Percentiles rank a stretch among this genome's conserved stretches.
Evolutionary conservation across 2,113 vertebrate genomes (phyloP).

Genomic region (Daphoenositta chrysoptera): DNA sequence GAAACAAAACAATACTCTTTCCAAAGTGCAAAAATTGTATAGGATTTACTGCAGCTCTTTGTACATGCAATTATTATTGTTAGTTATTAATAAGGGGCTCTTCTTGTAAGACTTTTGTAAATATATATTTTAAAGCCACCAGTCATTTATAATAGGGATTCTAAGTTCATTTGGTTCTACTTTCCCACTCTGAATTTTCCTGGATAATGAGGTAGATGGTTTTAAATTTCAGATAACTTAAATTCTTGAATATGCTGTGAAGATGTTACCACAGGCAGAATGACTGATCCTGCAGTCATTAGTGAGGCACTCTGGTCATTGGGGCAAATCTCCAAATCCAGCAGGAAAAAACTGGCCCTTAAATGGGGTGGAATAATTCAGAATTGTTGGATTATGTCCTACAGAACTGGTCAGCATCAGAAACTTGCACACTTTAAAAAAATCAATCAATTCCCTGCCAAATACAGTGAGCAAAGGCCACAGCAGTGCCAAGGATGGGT

Average conservation of each 20-base stretch:
- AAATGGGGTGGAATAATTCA: not conserved
- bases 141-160: not conserved
- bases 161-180: not conserved
- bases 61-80: not conserved
- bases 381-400: not conserved
- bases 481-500: not conserved
- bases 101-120: not conserved
- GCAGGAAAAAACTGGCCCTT: not conserved
- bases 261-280: not conserved
- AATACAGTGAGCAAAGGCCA: not conserved
- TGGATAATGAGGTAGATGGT: not conserved
- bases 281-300: not conserved
- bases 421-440: not conserved
- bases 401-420: not conserved
- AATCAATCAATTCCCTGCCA: not conserved
- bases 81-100: not conserved
- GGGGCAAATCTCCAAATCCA: not conserved
- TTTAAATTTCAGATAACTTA: not conserved
- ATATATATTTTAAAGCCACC: not conserved
- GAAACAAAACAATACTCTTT: slow-evolving; percentile 24
- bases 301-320: not conserved
- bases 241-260: not conserved
- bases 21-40: slow-evolving; percentile 9
- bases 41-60: not conserved
- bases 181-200: not conserved